Percentiles rank a stretch among this genome's conserved stretches.
Conservation (phyloP, 1,140 invertebrate species). For the Drosophila ercepeae region DNA sequence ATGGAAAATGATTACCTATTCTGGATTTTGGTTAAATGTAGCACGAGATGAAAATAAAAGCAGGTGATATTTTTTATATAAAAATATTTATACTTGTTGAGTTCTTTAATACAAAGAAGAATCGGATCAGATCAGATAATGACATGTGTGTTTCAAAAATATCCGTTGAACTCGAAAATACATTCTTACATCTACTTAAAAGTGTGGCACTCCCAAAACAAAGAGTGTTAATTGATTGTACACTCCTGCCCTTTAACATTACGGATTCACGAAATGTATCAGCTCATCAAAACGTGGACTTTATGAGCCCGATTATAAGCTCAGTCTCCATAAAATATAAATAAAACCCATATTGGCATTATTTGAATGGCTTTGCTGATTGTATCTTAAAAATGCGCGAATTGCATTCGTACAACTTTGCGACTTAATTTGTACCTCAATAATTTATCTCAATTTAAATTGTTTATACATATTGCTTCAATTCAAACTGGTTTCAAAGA, state of each 20-base stretch:
- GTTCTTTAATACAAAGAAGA: too few relatives aligned
- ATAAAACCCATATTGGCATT: slow-evolving; percentile 28
- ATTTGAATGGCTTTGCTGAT: slow-evolving; percentile 29
- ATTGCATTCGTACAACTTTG: slow-evolving; percentile 33
- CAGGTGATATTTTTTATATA: too few relatives aligned
- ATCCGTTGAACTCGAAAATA: background rate
- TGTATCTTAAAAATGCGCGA: slow-evolving; percentile 33
- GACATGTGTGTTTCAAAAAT: too few relatives aligned
- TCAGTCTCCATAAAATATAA: slow-evolving; percentile 30
- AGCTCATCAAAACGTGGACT: slow-evolving; percentile 44
- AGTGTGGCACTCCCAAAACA: slow-evolving; percentile 2
- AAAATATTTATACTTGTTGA: too few relatives aligned
- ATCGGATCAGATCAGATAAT: too few relatives aligned
- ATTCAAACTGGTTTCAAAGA: slow-evolving; percentile 29
- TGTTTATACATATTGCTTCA: slow-evolving; percentile 25
- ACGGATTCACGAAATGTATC: slow-evolving; percentile 21
- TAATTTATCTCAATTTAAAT: slow-evolving; percentile 34
- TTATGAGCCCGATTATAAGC: slow-evolving; percentile 42
- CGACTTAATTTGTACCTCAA: slow-evolving; percentile 47
- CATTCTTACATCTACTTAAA: background rate
- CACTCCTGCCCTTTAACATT: slow-evolving; percentile 14
- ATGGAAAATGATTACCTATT: too few relatives aligned
- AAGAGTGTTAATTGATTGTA: slow-evolving; percentile 20
- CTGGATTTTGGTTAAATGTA: too few relatives aligned
- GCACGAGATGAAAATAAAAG: too few relatives aligned